Evolutionary conservation across 1,140 invertebrate genomes (phyloP), one percentile per base, ranked within the genome.

Genomic region (Venturia canescens): DNA sequence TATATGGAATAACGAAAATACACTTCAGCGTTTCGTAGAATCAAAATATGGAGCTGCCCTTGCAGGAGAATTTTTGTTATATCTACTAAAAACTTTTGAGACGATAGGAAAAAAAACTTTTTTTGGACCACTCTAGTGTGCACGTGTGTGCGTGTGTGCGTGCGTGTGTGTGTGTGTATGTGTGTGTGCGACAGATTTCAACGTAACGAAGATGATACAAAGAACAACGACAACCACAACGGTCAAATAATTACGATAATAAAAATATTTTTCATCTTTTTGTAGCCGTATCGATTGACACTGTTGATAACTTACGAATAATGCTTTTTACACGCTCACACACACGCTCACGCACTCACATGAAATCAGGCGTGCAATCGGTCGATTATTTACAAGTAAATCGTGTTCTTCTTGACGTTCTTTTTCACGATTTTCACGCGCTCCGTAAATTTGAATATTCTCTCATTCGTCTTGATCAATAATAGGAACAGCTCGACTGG

Each of bases 301-400:
- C 34, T 34, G 34, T 34, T 34, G 34, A 34, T 34, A 3, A 34
- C 34, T 34, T 34, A 34, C 34, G 34, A 34, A 34, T 34, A 34
- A 34, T 34, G 9, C 9, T 4, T 34, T 34, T 9, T 34, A 34
- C 34, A 34, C 34, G 9, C 48, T 50, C n/a, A 50, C 44, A 50
- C 50, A 50, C n/a, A 50, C 44, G 4, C 31, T 50, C 66, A 3
- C 66, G 3, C 75, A 77, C 75, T 60, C n/a, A 60, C 7, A 11
- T 77, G n/a, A 80, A 34, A 70, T 60, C 78, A 48, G 31, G 78
- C 31, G 60, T 80, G 34, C 69, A 57, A 53, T 50, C 69, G 21
- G 15, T 71, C 69, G 18, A 71, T 71, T 71, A 71, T 71, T 71
- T 71, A 71, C 69, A 71, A 48, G 69, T 48, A 31, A 71, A 34